Evolutionary conservation across 1,140 invertebrate species (phyloP).

Genomic region (Cyrtorhinus lividipennis): DNA sequence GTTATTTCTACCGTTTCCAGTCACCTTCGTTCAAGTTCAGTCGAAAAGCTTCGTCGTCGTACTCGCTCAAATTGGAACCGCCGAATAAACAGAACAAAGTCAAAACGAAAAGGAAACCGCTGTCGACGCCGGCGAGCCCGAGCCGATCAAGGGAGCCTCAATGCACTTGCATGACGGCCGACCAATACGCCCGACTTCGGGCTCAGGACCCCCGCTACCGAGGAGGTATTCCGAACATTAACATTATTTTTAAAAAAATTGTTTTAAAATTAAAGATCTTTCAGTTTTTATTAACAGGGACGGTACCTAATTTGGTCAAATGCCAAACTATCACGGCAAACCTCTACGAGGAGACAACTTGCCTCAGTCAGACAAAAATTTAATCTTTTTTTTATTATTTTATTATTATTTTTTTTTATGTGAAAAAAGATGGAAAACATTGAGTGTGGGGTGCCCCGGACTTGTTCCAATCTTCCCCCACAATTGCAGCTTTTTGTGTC

Average conservation of each 20-base stretch:
- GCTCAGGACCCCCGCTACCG: slow-evolving; percentile 72
- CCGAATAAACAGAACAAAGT: slow-evolving; percentile 64
- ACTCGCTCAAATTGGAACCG: slow-evolving; percentile 83
- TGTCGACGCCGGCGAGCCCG: slow-evolving; percentile 87
- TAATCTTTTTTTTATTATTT: no score
- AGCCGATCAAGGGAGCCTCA: slow-evolving; percentile 75
- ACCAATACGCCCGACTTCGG: slow-evolving; percentile 71
- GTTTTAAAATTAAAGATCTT: background rate
- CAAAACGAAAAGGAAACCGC: slow-evolving; percentile 67
- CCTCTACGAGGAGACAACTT: no score
- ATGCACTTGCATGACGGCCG: slow-evolving; percentile 88
- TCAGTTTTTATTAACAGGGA: no score
- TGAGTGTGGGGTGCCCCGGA: no score
- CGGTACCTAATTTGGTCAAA: no score
- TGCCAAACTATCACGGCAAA: no score
- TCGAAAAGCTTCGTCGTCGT: slow-evolving; percentile 89
- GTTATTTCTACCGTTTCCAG: slow-evolving; percentile 46
- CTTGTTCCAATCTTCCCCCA: no score
- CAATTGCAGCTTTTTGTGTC: no score
- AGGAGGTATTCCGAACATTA: slow-evolving; percentile 30
- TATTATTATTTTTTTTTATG: no score
- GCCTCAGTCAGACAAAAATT: no score
- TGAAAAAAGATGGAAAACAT: no score
- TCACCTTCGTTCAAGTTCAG: slow-evolving; percentile 94
- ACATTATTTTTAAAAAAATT: background rate